phyloP scores from a whole-genome alignment of 2,797 vertebrate species.

The Atherinosoma microstoma region DNA sequence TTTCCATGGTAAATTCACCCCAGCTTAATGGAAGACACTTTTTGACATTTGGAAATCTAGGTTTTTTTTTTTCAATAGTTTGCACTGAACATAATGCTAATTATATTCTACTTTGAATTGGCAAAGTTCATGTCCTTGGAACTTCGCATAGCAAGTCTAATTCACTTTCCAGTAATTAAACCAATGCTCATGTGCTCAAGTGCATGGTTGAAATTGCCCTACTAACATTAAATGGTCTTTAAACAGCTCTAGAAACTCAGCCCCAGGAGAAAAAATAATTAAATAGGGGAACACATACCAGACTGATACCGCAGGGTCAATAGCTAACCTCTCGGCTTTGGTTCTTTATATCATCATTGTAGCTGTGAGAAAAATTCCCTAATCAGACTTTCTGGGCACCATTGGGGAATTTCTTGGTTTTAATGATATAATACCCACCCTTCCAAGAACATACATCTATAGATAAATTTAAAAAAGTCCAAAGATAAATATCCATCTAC shows the following conservation, averaged over 20 bases:
- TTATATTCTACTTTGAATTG: slow-evolving; percentile 37
- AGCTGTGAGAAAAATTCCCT: slow-evolving; percentile 31
- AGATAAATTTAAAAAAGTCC: neutral
- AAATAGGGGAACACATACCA: slow-evolving; percentile 58
- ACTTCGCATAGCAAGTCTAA: slow-evolving; percentile 41
- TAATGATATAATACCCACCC: slow-evolving; percentile 9
- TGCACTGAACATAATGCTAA: slow-evolving; percentile 36
- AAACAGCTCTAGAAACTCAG: slow-evolving; percentile 45
- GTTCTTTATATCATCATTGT: slow-evolving; percentile 32
- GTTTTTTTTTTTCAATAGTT: slow-evolving; percentile 22
- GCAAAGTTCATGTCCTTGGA: slow-evolving; percentile 50
- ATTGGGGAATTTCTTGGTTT: slow-evolving; percentile 36
- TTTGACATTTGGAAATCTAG: slow-evolving; percentile 40
- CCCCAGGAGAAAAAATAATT: slow-evolving; percentile 53
- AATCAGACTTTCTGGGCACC: slow-evolving; percentile 24
- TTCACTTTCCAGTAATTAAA: slow-evolving; percentile 38
- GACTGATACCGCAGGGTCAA: slow-evolving; percentile 56
- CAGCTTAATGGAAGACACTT: slow-evolving; percentile 10
- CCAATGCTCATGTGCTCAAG: slow-evolving; percentile 62
- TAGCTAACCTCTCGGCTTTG: slow-evolving; percentile 34
- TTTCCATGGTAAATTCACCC: slow-evolving; percentile 14
- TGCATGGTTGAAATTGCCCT: slow-evolving; percentile 42
- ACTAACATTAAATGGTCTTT: slow-evolving; percentile 58
- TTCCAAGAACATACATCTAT: slow-evolving; percentile 34
- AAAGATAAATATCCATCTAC: slow-evolving; percentile 15